Evolutionary conservation across 1,140 invertebrate species (phyloP), one percentile per base, ranked within the genome.

Genomic region (Drosophila eugracilis): DNA sequence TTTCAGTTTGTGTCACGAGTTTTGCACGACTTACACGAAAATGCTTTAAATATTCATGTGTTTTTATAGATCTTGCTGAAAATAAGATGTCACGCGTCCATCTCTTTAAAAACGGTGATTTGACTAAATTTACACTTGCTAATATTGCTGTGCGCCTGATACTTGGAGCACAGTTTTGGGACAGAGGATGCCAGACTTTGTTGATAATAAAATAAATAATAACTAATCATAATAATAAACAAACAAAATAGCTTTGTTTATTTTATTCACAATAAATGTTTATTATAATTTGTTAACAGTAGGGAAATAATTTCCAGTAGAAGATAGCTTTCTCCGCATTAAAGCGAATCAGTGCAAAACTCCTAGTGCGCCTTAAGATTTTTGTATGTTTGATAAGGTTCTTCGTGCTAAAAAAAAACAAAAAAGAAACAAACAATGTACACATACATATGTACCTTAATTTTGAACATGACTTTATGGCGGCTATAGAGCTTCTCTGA

Each of bases 391-490:
- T 45, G 41, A 53, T 59, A 58, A 60, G 65, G 81, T 73, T 41
- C 47, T 58, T 81, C 77, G 81, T 86, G 81, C 81, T 75, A 85
- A 85, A 85, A 81, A 79, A 84, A 85, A 36, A 57, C 17, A 7
- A 39, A 22, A n/a, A 50, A 37, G 48, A 65, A 78, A 78, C 50
- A 74, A 75, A 77, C 50, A 72, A 60, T 75, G n/a, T n/a, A n/a
- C n/a, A n/a, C n/a, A n/a, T n/a, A n/a, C n/a, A 52, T 45, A 53
- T 32, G 30, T 53, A 79, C 60, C 65, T 63, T 86, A 80, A 70
- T 70, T 74, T 81, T 86, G 81, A 86, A 81, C 81, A 88, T 86
- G 81, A 86, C 83, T 86, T 80, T 86, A 86, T 86, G 81, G 81
- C 81, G 81, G 79, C 66, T 60, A 21, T 47, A 32, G 57, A 53